Base-by-base conservation (phyloP, 2,888 invertebrate genomes). In the Standfussiana lucernea region DNA sequence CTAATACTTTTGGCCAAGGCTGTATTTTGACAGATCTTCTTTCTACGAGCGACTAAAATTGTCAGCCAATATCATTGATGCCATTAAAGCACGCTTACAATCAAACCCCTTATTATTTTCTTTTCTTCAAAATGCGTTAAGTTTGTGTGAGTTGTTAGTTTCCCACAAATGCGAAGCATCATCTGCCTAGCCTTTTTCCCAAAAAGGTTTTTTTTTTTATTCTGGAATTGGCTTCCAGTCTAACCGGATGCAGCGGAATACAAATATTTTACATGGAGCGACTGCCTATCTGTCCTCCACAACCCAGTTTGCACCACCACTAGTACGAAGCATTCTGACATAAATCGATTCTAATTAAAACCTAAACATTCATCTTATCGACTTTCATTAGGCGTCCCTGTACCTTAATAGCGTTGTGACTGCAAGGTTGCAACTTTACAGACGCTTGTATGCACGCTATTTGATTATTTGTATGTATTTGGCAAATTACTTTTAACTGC, bases 261-360 rank as follows among this genome's bases (percentile, higher is more conserved):
- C n/a, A n/a, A n/a, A n/a, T n/a, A n/a, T n/a, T n/a, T n/a, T n/a
- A n/a, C n/a, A n/a, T n/a, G n/a, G n/a, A n/a, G n/a, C n/a, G n/a
- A n/a, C n/a, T n/a, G n/a, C n/a, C n/a, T n/a, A n/a, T n/a, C n/a
- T n/a, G n/a, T n/a, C n/a, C n/a, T n/a, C n/a, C n/a, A n/a, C n/a
- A n/a, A n/a, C n/a, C n/a, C n/a, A n/a, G n/a, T n/a, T n/a, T n/a
- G n/a, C n/a, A n/a, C n/a, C n/a, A n/a, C n/a, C n/a, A 24, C 21
- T 37, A 40, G 18, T n/a, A 53, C 86, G 80, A 87, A 89, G 81
- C 80, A 83, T 87, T 84, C 89, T 86, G 89, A 89, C 90, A 92
- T 93, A 91, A 92, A 93, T 93, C 92, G 90, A 92, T 94, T 93
- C 91, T 92, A 93, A 94, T 94, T 94, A 92, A 91, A 92, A 88